Percentiles rank a stretch among this genome's conserved stretches.
phyloP scores from a whole-genome alignment of 1,140 invertebrate species.

The Globodera rostochiensis region DNA sequence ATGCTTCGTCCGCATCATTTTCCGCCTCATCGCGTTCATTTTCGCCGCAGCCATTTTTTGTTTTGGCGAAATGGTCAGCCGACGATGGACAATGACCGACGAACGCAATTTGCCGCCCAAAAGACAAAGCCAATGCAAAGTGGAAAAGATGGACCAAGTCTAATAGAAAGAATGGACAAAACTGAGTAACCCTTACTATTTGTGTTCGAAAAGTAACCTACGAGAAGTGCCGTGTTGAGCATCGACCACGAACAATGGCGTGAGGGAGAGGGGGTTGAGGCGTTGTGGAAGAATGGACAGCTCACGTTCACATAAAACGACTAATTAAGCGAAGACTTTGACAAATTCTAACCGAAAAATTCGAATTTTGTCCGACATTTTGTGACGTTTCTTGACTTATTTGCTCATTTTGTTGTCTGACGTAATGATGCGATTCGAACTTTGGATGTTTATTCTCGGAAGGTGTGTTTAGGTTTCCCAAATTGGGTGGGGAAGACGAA shows the following conservation, averaged over 20 bases:
- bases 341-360: no score
- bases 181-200: neutral
- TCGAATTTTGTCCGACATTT: neutral
- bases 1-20: neutral
- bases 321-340: neutral
- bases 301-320: neutral
- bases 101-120: constrained; percentile 4
- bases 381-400: neutral
- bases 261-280: neutral
- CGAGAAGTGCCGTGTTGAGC: constrained; percentile 13
- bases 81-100: neutral
- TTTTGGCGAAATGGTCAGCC: constrained; percentile 6
- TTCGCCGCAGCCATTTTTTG: constrained; percentile 2
- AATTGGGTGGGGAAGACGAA: neutral
- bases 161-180: neutral
- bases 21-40: neutral
- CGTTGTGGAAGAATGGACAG: neutral
- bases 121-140: constrained; percentile 13
- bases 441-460: neutral
- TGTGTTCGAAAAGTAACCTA: neutral
- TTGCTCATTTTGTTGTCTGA: neutral
- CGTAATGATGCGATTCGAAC: neutral
- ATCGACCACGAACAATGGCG: neutral
- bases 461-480: neutral
- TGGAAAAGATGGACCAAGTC: constrained; percentile 3